Conservation (phyloP, 1,140 invertebrate species). For the Metaphire vulgaris region DNA sequence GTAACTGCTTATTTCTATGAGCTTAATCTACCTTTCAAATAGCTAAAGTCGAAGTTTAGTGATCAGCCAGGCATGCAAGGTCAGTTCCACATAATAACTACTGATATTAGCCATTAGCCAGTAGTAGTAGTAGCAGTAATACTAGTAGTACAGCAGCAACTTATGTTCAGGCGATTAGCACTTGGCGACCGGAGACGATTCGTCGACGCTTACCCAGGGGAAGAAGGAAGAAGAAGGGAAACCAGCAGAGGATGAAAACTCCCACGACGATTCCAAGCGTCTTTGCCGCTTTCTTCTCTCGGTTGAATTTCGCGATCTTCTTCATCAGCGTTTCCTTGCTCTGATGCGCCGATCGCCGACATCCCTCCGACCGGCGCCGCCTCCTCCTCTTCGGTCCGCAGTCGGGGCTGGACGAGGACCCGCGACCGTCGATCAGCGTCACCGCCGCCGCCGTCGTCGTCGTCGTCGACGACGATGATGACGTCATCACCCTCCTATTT, state of each 20-base stretch:
- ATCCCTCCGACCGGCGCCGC: neutral
- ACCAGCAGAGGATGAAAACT: slow-evolving; percentile 35
- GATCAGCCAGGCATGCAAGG: no score
- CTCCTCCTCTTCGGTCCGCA: neutral
- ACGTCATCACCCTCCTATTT: slow-evolving; percentile 38
- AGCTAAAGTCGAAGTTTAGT: neutral
- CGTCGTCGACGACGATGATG: no score
- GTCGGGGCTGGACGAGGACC: no score
- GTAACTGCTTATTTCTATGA: no score
- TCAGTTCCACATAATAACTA: neutral
- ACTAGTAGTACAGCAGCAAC: neutral
- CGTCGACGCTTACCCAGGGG: neutral
- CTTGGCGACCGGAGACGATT: neutral
- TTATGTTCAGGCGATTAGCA: neutral
- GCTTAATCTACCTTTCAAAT: no score
- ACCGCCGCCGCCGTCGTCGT: neutral
- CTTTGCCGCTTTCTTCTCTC: slow-evolving; percentile 55
- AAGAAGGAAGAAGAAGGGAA: slow-evolving; percentile 33
- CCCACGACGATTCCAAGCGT: slow-evolving; percentile 42
- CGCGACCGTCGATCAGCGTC: neutral
- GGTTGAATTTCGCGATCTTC: slow-evolving; percentile 51
- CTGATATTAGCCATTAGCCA: neutral
- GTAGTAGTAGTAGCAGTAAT: neutral
- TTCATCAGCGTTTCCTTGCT: slow-evolving; percentile 38
- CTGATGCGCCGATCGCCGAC: neutral